Conservation (phyloP, 2,888 invertebrate species). For the Philopedon plagiatum region DNA sequence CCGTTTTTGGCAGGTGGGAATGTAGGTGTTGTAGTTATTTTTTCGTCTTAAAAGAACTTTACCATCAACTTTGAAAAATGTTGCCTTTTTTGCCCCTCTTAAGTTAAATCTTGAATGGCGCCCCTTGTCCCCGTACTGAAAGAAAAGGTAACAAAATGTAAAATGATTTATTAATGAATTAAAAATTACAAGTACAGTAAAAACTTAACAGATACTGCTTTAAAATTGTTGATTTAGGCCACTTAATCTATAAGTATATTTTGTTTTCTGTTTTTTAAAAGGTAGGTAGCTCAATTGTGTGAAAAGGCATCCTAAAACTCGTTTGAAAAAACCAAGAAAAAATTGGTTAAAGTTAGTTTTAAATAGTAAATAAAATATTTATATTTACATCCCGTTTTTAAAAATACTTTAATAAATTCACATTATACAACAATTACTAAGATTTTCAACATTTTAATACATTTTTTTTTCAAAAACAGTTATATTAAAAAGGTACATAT, state of each 20-base stretch:
- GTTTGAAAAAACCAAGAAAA: neutral
- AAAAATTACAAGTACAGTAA: slow-evolving; percentile 9
- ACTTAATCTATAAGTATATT: neutral
- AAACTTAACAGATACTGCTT: neutral
- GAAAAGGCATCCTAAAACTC: neutral
- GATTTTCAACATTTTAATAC: slow-evolving; percentile 42
- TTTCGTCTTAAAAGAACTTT: no score
- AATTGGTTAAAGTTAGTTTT: neutral
- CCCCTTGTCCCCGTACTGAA: no score
- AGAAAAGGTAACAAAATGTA: no score
- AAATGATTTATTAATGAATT: neutral
- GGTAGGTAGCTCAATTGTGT: neutral
- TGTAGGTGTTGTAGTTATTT: no score
- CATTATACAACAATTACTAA: slow-evolving; percentile 45
- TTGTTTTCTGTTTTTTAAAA: neutral
- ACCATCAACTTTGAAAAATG: no score
- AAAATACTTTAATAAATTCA: slow-evolving; percentile 36
- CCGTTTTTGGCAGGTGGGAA: no score
- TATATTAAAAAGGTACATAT: slow-evolving; percentile 2
- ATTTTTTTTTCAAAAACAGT: slow-evolving; percentile 21
- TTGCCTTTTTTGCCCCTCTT: no score
- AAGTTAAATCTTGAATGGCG: no score
- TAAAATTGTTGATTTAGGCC: slow-evolving; percentile 14
- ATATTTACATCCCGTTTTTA: slow-evolving; percentile 30
- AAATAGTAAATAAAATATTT: neutral